Evolutionary conservation across 2,113 vertebrate species (phyloP).

Genomic region (Rousettus leschenaultii): DNA sequence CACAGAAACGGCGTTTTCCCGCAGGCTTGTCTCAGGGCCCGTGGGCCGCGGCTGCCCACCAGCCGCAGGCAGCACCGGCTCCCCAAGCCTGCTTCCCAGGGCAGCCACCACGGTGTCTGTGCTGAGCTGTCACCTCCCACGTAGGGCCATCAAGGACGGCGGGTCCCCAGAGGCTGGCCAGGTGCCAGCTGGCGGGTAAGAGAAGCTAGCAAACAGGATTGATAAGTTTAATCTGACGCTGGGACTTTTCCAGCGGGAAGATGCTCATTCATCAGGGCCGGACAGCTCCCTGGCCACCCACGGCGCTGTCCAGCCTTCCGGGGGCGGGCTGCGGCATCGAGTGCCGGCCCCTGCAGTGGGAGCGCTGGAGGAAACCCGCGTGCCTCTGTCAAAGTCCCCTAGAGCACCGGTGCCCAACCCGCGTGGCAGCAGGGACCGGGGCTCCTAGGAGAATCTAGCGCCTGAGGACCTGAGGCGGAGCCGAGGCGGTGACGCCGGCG

Average conservation of each 20-base stretch:
- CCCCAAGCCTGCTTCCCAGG: rapidly evolving
- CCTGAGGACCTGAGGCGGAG: too few species aligned
- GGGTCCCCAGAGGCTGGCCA: background rate
- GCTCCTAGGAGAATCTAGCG: too few species aligned
- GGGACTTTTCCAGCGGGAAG: background rate
- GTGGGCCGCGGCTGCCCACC: rapidly evolving
- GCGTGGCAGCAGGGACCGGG: too few species aligned
- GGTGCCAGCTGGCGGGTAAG: background rate
- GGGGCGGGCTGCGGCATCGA: background rate
- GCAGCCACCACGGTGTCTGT: background rate
- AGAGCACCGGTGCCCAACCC: too few species aligned
- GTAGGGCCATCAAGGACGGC: background rate
- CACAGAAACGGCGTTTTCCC: background rate
- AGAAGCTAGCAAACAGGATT: constrained; percentile 35
- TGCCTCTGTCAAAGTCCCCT: background rate
- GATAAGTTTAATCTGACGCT: constrained; percentile 51
- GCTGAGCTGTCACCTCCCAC: background rate
- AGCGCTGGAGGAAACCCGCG: background rate
- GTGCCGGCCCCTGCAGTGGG: background rate
- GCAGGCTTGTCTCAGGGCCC: background rate
- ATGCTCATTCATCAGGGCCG: constrained; percentile 28
- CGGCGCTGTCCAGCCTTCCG: background rate
- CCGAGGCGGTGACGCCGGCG: too few species aligned
- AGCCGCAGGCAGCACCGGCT: rapidly evolving
- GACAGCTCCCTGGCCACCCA: background rate